Conservation (phyloP, 2,113 vertebrate species). For the Choloepus hoffmanni region DNA sequence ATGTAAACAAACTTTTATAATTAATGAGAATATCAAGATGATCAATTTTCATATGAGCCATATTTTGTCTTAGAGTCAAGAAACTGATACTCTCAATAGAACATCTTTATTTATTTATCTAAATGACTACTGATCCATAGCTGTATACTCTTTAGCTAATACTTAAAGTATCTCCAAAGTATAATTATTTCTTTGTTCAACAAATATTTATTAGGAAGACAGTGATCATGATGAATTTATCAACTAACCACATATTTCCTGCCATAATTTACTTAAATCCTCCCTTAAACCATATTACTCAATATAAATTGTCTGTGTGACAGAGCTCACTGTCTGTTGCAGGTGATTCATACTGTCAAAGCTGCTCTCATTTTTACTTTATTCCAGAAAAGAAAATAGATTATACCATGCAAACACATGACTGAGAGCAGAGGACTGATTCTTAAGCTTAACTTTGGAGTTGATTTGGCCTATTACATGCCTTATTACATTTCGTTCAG, state of each 20-base stretch:
- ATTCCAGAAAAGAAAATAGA: neutral
- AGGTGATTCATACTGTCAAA: neutral
- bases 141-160: slow-evolving; percentile 44
- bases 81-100: neutral
- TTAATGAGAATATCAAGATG: neutral
- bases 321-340: neutral
- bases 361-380: slow-evolving; percentile 27
- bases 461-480: slow-evolving; percentile 57
- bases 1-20: neutral
- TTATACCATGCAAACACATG: neutral
- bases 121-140: slow-evolving; percentile 37
- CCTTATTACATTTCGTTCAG: slow-evolving; percentile 70
- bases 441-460: slow-evolving; percentile 62
- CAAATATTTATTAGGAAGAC: slow-evolving; percentile 71
- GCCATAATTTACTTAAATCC: slow-evolving; percentile 57
- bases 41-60: slow-evolving; percentile 12
- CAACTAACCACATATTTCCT: slow-evolving; percentile 21
- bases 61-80: slow-evolving; percentile 34
- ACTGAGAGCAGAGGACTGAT: slow-evolving; percentile 23
- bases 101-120: slow-evolving; percentile 53
- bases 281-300: slow-evolving; percentile 57
- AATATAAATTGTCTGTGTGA: neutral
- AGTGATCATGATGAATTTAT: slow-evolving; percentile 73
- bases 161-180: slow-evolving; percentile 50
- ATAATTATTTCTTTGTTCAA: slow-evolving; percentile 68